Percentiles rank a stretch among this genome's conserved stretches.
phyloP scores from a whole-genome alignment of 2,888 invertebrate genomes.

The Aphodius sticticus region DNA sequence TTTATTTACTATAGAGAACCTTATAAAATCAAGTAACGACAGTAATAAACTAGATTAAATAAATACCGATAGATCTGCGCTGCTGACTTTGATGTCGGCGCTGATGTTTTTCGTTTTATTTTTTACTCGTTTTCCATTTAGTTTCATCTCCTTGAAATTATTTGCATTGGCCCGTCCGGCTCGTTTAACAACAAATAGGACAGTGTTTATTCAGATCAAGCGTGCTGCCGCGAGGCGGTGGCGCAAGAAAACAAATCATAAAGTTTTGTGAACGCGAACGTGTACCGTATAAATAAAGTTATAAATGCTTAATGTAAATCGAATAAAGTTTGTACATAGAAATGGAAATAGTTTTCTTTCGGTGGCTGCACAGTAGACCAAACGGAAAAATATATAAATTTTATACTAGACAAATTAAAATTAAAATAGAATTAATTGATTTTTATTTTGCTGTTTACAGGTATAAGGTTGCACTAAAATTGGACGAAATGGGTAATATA shows the following conservation, averaged over 20 bases:
- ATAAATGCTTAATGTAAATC: conserved; percentile 31
- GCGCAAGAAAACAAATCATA: conserved; percentile 41
- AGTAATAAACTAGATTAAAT: conserved; percentile 54
- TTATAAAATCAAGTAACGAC: conserved; percentile 56
- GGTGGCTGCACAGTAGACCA: conserved; percentile 4
- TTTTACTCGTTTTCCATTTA: conserved; percentile 39
- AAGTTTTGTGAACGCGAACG: conserved; percentile 29
- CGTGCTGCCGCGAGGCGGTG: conserved; percentile 32
- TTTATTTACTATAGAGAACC: conserved; percentile 60
- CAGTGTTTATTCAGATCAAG: conserved; percentile 37
- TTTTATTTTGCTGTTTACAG: too few species aligned
- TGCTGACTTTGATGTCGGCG: conserved; percentile 51
- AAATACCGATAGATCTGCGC: conserved; percentile 49
- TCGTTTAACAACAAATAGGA: conserved; percentile 37
- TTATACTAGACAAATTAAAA: background rate
- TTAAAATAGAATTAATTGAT: too few species aligned
- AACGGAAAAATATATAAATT: conserved; percentile 17
- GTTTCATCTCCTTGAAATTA: conserved; percentile 49
- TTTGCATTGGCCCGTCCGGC: conserved; percentile 49
- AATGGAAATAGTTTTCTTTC: conserved; percentile 33
- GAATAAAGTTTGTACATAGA: conserved; percentile 38
- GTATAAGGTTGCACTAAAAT: too few species aligned
- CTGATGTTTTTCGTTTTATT: background rate
- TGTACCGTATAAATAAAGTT: background rate
- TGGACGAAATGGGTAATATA: too few species aligned